Evolutionary conservation across 2,888 invertebrate species (phyloP).

Genomic region (Pseudococcus viburni): DNA sequence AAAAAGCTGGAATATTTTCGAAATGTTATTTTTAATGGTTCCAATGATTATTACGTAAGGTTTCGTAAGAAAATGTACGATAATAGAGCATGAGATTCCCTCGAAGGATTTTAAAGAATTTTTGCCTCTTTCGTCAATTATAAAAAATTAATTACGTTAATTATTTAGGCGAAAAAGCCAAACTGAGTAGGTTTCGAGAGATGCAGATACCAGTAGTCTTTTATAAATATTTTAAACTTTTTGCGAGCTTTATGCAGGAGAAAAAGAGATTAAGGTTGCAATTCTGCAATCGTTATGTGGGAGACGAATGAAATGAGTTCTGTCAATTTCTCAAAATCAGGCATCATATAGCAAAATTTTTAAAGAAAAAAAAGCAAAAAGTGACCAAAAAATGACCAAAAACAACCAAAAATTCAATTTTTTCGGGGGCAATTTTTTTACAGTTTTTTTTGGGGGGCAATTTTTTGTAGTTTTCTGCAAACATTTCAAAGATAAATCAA

Average conservation of each 20-base stretch:
- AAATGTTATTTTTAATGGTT: conserved; percentile 49
- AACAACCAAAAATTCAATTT: too few species aligned
- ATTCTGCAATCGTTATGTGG: too few species aligned
- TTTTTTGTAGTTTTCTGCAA: too few species aligned
- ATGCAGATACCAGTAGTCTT: background rate
- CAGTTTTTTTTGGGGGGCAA: too few species aligned
- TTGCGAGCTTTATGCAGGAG: background rate
- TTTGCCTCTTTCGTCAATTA: background rate
- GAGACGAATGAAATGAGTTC: too few species aligned
- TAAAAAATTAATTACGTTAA: background rate
- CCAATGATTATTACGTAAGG: background rate
- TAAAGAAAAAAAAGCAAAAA: too few species aligned
- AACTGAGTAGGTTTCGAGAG: background rate
- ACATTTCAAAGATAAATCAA: too few species aligned
- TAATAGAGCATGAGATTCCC: background rate
- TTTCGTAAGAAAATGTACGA: background rate
- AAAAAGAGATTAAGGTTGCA: too few species aligned
- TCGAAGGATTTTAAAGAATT: background rate
- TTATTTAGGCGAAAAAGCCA: background rate
- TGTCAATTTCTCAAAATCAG: too few species aligned
- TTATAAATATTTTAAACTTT: background rate
- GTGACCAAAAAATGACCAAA: too few species aligned
- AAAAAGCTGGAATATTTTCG: conserved; percentile 28
- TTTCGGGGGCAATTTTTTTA: too few species aligned
- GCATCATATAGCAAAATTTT: too few species aligned